Base-by-base conservation (phyloP, 1,140 invertebrate species). In the Apis dorsata region DNA sequence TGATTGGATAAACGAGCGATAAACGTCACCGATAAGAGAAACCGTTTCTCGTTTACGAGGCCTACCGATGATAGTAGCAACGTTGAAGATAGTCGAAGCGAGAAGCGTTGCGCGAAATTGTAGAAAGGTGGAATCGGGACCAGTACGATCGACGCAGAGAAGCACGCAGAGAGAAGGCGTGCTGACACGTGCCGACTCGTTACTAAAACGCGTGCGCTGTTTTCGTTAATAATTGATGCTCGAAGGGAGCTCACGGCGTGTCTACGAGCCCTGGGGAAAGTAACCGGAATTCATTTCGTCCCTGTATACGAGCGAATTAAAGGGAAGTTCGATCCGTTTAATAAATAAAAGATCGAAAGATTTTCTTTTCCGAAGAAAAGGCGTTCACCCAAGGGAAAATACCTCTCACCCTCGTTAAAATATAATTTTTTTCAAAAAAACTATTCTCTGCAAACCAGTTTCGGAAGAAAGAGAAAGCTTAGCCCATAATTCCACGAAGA, bases 151-250 rank as follows among this genome's bases (percentile, higher is more conserved):
- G 60, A 59, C 55, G 66, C 24, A 11, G 63, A 60, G 65, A 60
- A 57, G n/a, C 65, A 69, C 73, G n/a, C 13, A 57, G 44, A 69
- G 65, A 63, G 55, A 51, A n/a, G 21, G 34, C 34, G 34, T 24
- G 57, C 28, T 21, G 75, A 82, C 80, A 82, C 80, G 80, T 82
- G 80, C 73, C 34, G 28, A 70, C 11, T 15, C 63, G 63, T 76
- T 81, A 17, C 74, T 77, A 77, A 77, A 82, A 82, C 80, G 80
- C 74, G 55, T 82, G 80, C 80, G 80, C 80, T 76, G 80, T 75
- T 76, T 76, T 62, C 80, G 55, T 82, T 82, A 82, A 82, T 82
- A 82, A 82, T 82, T 82, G 73, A 82, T 55, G 80, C 65, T 69
- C 15, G 21, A 60, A 76, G 55, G n/a, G 34, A 59, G 55, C 44